These are phyloP conservation scores for Masticophis lateralis DNA, from an alignment of 2,797 vertebrate species.

Conservation along the genomic window DNA sequence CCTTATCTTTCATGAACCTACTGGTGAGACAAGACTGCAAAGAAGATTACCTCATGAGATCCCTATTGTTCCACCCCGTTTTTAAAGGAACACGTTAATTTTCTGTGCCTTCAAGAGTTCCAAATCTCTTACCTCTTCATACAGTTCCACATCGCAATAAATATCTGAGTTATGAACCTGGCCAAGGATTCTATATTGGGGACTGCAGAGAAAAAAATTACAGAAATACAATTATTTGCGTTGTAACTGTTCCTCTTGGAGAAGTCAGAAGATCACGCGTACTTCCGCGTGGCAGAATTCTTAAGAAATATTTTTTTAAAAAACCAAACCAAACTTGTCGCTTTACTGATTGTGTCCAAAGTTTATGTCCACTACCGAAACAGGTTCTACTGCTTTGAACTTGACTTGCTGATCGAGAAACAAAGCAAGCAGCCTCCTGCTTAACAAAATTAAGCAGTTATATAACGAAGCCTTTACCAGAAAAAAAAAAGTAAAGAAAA, in stretches of 20 bases:
- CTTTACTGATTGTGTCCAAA: not conserved
- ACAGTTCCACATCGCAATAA: constrained; percentile 86
- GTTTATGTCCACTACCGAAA: not conserved
- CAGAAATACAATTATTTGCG: not conserved
- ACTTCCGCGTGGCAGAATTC: not conserved
- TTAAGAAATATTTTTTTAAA: not conserved
- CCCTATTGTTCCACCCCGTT: not conserved
- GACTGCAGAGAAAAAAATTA: constrained; percentile 70
- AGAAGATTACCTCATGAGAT: not conserved
- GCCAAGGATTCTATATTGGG: constrained; percentile 85
- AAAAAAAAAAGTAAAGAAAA: too few species aligned
- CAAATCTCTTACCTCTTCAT: constrained; percentile 81
- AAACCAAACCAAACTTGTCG: not conserved
- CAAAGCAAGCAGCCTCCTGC: not conserved
- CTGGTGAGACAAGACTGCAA: not conserved
- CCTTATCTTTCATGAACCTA: not conserved
- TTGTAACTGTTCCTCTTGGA: not conserved
- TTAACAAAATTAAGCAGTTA: not conserved
- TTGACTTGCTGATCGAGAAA: not conserved
- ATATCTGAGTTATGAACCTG: constrained; percentile 84
- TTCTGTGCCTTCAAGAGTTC: not conserved
- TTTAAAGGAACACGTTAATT: not conserved
- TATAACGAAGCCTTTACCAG: not conserved
- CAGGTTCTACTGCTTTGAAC: not conserved
- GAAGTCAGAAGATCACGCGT: not conserved